phyloP scores from a whole-genome alignment of 2,113 vertebrate species.

The mouse (Mus musculus) region GRCm39 chr4:116229001-116229500 shows the following conservation, averaged over 20 bases:
- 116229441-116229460: conserved; percentile 49
- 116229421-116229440: conserved; percentile 57
- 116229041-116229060: conserved; percentile 72
- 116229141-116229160: conserved; percentile 75
- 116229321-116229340: conserved; percentile 35
- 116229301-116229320: conserved; percentile 9
- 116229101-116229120: conserved; percentile 79
- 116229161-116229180: conserved; percentile 65
- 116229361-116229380: conserved; percentile 58
- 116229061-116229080: conserved; percentile 58
- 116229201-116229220: not conserved
- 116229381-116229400: conserved; percentile 51
- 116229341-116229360: not conserved
- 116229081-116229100: conserved; percentile 68
- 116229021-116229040: conserved; percentile 72
- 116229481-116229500: conserved; percentile 35
- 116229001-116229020: conserved; percentile 70
- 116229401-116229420: conserved; percentile 42
- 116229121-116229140: conserved; percentile 83
- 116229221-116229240: conserved; percentile 66
- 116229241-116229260: conserved; percentile 68
- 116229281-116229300: conserved; percentile 55
- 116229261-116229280: conserved; percentile 14
- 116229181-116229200: conserved; percentile 83
- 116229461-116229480: conserved; percentile 16